phyloP scores from a whole-genome alignment of 2,888 invertebrate genomes.

The Timema cristinae region DNA sequence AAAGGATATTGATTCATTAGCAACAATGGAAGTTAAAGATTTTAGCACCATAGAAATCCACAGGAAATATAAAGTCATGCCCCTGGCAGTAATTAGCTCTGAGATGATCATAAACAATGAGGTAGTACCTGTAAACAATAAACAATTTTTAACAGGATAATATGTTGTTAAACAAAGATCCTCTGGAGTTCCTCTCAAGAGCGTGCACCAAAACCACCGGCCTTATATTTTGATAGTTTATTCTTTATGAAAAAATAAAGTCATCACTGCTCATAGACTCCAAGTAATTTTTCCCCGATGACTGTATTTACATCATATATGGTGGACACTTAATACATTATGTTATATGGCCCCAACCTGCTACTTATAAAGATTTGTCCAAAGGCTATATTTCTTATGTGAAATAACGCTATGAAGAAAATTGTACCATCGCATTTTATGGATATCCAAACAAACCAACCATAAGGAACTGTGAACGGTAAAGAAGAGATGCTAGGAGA shows the following conservation, averaged over 20 bases:
- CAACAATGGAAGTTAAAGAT: neutral
- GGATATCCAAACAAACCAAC: too few species aligned
- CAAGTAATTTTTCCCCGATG: neutral
- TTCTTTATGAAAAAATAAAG: neutral
- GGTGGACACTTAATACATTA: neutral
- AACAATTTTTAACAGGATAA: neutral
- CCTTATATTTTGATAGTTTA: neutral
- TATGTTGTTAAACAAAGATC: neutral
- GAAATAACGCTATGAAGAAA: neutral
- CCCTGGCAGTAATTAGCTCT: neutral
- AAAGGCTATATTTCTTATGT: neutral
- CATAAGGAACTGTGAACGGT: neutral
- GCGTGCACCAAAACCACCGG: neutral
- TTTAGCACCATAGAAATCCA: neutral
- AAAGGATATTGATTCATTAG: neutral
- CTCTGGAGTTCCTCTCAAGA: neutral
- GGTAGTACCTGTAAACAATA: too few species aligned
- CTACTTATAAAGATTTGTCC: neutral
- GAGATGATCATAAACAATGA: neutral
- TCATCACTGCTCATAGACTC: neutral
- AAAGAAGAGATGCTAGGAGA: neutral
- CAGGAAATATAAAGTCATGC: neutral
- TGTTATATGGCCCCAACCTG: too few species aligned
- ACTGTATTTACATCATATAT: neutral
- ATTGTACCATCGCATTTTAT: neutral